Conservation (phyloP, 2,888 invertebrate genomes). For the Sminthurides aquaticus region DNA sequence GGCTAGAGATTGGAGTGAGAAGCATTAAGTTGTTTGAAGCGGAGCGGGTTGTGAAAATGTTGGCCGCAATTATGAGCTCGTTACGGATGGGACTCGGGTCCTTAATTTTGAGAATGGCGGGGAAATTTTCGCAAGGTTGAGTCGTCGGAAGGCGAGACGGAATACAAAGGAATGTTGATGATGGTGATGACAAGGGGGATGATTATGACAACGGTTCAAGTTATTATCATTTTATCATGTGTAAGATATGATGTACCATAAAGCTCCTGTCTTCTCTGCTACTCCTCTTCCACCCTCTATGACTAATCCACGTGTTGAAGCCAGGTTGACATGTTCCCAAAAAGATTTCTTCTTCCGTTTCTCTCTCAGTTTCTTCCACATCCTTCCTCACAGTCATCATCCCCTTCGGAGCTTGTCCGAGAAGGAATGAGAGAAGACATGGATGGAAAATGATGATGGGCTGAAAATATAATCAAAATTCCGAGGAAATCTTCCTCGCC, state of each 20-base stretch:
- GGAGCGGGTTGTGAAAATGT: too few species aligned
- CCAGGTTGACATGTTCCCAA: neutral
- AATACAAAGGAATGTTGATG: neutral
- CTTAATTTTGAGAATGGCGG: too few species aligned
- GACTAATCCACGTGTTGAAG: neutral
- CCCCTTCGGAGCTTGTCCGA: too few species aligned
- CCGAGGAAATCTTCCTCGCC: too few species aligned
- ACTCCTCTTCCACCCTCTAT: neutral
- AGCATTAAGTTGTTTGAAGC: too few species aligned
- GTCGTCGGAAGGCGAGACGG: neutral
- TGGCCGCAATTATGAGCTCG: neutral
- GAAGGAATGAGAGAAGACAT: too few species aligned
- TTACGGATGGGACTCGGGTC: neutral
- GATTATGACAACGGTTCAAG: conserved; percentile 19
- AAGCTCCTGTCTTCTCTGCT: neutral
- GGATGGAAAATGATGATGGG: too few species aligned
- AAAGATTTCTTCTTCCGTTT: neutral
- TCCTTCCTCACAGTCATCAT: too few species aligned
- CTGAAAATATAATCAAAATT: too few species aligned
- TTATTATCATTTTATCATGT: conserved; percentile 14
- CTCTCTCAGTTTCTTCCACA: too few species aligned
- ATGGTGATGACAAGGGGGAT: neutral
- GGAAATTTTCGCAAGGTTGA: too few species aligned
- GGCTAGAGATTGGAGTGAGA: too few species aligned
- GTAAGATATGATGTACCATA: neutral